Conservation (phyloP, 2,888 invertebrate genomes). For the Sycophila texana region DNA sequence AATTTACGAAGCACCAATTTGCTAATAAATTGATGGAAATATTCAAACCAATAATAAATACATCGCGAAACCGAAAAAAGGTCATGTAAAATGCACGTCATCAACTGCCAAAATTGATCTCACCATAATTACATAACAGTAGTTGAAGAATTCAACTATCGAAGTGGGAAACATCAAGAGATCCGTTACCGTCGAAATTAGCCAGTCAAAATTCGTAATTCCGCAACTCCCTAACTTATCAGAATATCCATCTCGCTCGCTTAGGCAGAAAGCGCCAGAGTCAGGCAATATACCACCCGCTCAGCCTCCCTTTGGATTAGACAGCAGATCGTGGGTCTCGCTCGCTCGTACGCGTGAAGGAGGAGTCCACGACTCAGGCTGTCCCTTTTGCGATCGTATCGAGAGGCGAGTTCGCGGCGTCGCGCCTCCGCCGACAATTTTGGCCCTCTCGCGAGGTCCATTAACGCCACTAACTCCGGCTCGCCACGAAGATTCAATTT, state of each 20-base stretch:
- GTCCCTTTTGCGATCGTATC: conserved; percentile 1
- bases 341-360: too few species aligned
- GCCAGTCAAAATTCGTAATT: conserved; percentile 27
- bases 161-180: too few species aligned
- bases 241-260: conserved; percentile 21
- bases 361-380: background rate
- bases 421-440: conserved; percentile 68
- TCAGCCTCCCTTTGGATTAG: background rate
- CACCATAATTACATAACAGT: too few species aligned
- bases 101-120: too few species aligned
- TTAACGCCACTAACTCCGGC: conserved; percentile 71
- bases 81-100: too few species aligned
- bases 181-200: background rate
- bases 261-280: too few species aligned
- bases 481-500: conserved; percentile 74
- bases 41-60: too few species aligned
- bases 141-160: too few species aligned
- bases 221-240: conserved; percentile 9
- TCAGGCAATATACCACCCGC: background rate
- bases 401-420: background rate
- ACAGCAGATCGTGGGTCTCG: background rate
- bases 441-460: conserved; percentile 68
- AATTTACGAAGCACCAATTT: too few species aligned
- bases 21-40: too few species aligned
- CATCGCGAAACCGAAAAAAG: too few species aligned